Percentiles rank a stretch among this genome's conserved stretches.
These are phyloP conservation scores for Venusia cambrica DNA, from an alignment of 2,888 invertebrate genomes.

Conservation along the genomic window DNA sequence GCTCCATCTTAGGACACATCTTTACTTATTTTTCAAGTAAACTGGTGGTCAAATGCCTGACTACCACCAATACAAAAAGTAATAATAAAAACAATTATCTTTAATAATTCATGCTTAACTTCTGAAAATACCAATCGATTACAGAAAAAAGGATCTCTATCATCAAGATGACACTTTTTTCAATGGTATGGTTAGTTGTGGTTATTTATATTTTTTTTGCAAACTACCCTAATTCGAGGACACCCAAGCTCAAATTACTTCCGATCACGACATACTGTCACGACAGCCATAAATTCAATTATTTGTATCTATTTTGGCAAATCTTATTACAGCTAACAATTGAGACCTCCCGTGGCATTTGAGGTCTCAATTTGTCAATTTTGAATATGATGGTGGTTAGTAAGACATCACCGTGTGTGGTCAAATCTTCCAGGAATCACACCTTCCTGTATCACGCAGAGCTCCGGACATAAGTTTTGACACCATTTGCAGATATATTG, in stretches of 20 bases:
- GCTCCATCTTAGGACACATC: too few relatives aligned
- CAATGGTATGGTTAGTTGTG: too few relatives aligned
- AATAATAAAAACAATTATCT: too few relatives aligned
- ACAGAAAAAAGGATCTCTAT: slow-evolving; percentile 8
- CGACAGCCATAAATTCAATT: slow-evolving; percentile 36
- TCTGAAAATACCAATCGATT: slow-evolving; percentile 9
- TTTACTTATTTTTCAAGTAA: too few relatives aligned
- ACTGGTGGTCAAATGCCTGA: too few relatives aligned
- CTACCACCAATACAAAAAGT: too few relatives aligned
- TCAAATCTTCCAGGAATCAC: slow-evolving; percentile 55
- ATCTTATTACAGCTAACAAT: slow-evolving; percentile 51
- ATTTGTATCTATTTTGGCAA: slow-evolving; percentile 39
- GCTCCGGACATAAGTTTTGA: slow-evolving; percentile 75
- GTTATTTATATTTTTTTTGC: too few relatives aligned
- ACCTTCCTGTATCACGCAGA: slow-evolving; percentile 76
- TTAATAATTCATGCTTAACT: too few relatives aligned
- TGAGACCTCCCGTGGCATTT: slow-evolving; percentile 59
- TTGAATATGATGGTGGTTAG: slow-evolving; percentile 54
- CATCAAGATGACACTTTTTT: slow-evolving; percentile 31
- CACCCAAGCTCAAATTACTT: slow-evolving; percentile 54
- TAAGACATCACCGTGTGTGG: slow-evolving; percentile 75
- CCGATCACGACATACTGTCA: slow-evolving; percentile 59
- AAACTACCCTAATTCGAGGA: slow-evolving; percentile 37
- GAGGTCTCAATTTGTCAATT: slow-evolving; percentile 64
- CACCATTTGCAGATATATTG: slow-evolving; percentile 65